These are phyloP conservation scores for roundworm (Caenorhabditis elegans) DNA, from an alignment of 1,140 invertebrate genomes.

Conservation along the genomic window DNA sequence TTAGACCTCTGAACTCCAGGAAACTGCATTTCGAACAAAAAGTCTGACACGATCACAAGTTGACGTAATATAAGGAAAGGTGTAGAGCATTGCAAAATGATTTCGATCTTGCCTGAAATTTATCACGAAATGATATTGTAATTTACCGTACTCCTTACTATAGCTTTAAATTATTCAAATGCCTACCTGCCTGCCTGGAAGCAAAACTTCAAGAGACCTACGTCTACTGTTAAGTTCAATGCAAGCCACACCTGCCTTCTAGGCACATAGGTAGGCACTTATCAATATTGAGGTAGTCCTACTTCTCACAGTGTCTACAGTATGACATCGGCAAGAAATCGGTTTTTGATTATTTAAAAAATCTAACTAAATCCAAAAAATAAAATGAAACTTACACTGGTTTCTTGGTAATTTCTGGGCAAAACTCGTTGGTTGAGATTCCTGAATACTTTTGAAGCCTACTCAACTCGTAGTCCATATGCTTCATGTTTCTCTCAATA, in stretches of 20 bases:
- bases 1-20: slow-evolving; percentile 7
- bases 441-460: slow-evolving; percentile 24
- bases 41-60: background rate
- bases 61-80: background rate
- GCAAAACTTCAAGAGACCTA: too few species aligned
- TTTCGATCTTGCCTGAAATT: background rate
- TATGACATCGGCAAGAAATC: too few species aligned
- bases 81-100: background rate
- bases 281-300: too few species aligned
- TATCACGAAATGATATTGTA: background rate
- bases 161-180: too few species aligned
- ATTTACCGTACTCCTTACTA: too few species aligned
- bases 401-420: background rate
- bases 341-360: too few species aligned
- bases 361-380: background rate
- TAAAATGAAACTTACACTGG: background rate
- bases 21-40: slow-evolving; percentile 12
- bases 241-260: too few species aligned
- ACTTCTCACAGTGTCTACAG: too few species aligned
- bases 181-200: too few species aligned
- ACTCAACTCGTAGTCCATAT: slow-evolving; percentile 10
- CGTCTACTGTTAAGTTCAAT: too few species aligned
- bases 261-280: too few species aligned
- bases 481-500: background rate
- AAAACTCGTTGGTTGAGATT: background rate